Percentiles rank a stretch among this genome's conserved stretches.
phyloP scores from a whole-genome alignment of 2,888 invertebrate genomes.

The Oxystoma pomonae region DNA sequence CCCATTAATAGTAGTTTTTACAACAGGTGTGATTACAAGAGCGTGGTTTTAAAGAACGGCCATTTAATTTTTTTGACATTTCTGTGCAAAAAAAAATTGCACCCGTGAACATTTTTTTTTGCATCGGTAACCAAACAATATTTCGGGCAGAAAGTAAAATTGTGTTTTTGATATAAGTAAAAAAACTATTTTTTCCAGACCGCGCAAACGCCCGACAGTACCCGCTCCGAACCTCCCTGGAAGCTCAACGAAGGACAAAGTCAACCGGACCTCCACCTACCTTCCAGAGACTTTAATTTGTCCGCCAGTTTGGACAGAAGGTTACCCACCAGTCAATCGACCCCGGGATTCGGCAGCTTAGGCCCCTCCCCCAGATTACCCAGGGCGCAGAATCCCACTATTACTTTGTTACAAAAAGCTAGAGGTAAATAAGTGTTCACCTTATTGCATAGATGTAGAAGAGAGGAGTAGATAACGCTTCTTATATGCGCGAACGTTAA shows the following conservation, averaged over 20 bases:
- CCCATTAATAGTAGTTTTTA: no score
- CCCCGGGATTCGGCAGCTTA: constrained; percentile 56
- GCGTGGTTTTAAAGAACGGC: no score
- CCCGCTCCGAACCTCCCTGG: constrained; percentile 24
- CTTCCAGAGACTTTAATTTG: background rate
- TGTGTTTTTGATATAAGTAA: no score
- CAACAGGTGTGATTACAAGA: no score
- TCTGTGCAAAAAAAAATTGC: no score
- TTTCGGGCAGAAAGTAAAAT: no score
- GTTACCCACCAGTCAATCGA: constrained; percentile 58
- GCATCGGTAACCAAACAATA: no score
- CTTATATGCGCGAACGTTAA: no score
- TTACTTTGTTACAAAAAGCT: constrained; percentile 82
- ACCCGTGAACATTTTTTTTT: no score
- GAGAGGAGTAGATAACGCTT: no score
- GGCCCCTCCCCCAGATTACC: constrained; percentile 55
- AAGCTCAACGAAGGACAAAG: constrained; percentile 19
- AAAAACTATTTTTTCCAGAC: constrained; percentile 14
- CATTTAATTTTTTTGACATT: no score
- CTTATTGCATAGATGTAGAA: no score
- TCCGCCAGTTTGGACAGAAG: constrained; percentile 20
- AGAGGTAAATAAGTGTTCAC: constrained; percentile 74
- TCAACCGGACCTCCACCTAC: constrained; percentile 3
- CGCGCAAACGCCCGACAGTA: constrained; percentile 14
- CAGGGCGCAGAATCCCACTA: constrained; percentile 80